phyloP scores from a whole-genome alignment of 2,888 invertebrate species.

The Thereva unica region DNA sequence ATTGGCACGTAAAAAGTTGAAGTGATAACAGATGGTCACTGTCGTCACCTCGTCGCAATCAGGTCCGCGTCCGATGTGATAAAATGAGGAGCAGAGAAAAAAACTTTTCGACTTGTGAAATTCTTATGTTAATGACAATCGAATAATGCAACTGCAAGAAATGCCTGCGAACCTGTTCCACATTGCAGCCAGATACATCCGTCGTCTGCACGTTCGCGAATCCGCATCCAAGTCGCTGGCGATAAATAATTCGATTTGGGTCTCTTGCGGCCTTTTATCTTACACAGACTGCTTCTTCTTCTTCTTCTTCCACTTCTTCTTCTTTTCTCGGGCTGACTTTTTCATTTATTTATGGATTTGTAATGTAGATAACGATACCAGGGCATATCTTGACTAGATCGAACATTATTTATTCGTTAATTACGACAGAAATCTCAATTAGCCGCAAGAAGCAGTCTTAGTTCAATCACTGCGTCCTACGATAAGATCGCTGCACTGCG shows the following conservation, averaged over 20 bases:
- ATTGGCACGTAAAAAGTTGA: background rate
- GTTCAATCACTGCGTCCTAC: slow-evolving; percentile 32
- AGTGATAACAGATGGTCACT: slow-evolving; percentile 37
- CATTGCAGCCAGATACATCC: slow-evolving; percentile 9
- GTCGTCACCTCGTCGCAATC: slow-evolving; percentile 23
- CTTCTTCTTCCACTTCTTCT: background rate
- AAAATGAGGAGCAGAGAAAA: slow-evolving; percentile 16
- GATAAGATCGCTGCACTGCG: slow-evolving; percentile 35
- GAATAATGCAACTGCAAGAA: slow-evolving; percentile 17
- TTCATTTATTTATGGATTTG: slow-evolving; percentile 30
- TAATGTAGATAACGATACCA: slow-evolving; percentile 11
- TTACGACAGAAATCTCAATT: slow-evolving; percentile 40
- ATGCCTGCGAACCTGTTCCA: slow-evolving; percentile 32
- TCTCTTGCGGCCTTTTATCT: slow-evolving; percentile 22
- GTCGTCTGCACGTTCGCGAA: background rate
- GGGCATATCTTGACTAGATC: slow-evolving; percentile 31
- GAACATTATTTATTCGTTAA: slow-evolving; percentile 39
- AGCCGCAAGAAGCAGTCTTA: slow-evolving; percentile 33
- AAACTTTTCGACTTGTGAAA: slow-evolving; percentile 37
- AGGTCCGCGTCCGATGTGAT: slow-evolving; percentile 18
- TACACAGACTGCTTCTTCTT: background rate
- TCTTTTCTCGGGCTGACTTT: slow-evolving; percentile 16
- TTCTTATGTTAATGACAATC: slow-evolving; percentile 39
- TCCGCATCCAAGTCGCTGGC: slow-evolving; percentile 15
- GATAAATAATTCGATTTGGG: slow-evolving; percentile 32